Percentiles rank a stretch among this genome's conserved stretches.
Evolutionary conservation across 2,797 vertebrate species (phyloP).

Genomic region (Crax fasciolata): DNA sequence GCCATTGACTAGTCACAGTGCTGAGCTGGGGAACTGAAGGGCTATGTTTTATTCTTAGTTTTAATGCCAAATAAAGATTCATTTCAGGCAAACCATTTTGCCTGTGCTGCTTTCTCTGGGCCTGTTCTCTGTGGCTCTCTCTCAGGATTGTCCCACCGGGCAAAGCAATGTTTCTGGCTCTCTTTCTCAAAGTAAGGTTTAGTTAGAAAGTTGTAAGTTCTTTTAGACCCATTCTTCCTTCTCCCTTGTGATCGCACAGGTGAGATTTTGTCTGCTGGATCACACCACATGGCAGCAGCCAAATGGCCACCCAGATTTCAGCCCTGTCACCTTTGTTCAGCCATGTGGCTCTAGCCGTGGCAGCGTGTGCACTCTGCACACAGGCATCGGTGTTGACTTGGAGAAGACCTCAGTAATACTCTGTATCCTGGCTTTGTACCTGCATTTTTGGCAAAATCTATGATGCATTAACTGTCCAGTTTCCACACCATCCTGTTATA

Average conservation of each 20-base stretch:
- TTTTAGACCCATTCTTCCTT: background rate
- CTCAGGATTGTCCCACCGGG: background rate
- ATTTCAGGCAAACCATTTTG: background rate
- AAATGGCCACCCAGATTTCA: fast-evolving
- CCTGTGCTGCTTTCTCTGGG: background rate
- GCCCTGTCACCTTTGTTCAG: background rate
- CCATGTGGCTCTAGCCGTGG: fast-evolving
- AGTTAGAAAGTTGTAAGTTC: background rate
- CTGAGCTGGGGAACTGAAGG: background rate
- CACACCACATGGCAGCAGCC: fast-evolving
- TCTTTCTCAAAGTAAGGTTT: background rate
- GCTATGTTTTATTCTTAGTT: background rate
- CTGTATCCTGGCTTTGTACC: background rate
- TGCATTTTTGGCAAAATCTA: background rate
- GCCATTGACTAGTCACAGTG: background rate
- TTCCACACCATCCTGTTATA: background rate
- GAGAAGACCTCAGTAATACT: background rate
- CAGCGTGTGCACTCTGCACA: fast-evolving
- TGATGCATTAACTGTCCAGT: background rate
- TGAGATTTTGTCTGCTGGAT: background rate
- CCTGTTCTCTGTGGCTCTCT: background rate
- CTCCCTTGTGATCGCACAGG: background rate
- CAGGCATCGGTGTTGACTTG: fast-evolving
- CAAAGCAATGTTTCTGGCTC: background rate
- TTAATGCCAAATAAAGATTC: background rate